Percentiles rank a stretch among this genome's conserved stretches.
Evolutionary conservation across 2,113 vertebrate species (phyloP).

Genomic region (Atractosteus spatula): DNA sequence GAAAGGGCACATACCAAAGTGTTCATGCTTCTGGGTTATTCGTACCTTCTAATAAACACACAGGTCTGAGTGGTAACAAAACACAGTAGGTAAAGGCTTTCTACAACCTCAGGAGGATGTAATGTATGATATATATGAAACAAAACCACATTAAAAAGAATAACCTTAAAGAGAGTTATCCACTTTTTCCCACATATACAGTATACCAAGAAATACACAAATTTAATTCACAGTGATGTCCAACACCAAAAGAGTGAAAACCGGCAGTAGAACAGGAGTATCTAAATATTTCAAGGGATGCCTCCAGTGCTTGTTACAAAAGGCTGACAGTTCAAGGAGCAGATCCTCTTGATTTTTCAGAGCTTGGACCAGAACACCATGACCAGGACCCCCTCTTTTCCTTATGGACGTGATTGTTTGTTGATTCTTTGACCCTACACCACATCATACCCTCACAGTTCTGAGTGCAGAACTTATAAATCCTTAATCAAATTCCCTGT

Average conservation of each 20-base stretch:
- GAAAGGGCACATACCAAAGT: not conserved
- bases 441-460: not conserved
- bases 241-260: not conserved
- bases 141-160: too few relatives aligned
- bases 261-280: not conserved
- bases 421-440: not conserved
- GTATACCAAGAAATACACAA: not conserved
- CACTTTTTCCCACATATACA: too few relatives aligned
- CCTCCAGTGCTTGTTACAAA: not conserved
- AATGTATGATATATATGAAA: too few relatives aligned
- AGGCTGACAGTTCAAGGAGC: not conserved
- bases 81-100: not conserved
- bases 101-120: too few relatives aligned
- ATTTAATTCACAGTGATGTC: not conserved
- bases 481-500: not conserved
- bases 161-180: too few relatives aligned
- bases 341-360: not conserved
- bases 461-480: not conserved
- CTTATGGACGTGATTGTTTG: not conserved
- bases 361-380: not conserved
- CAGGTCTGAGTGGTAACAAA: not conserved
- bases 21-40: not conserved
- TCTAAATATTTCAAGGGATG: conserved; percentile 1
- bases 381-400: not conserved
- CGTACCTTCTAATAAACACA: not conserved